Evolutionary conservation across 2,113 vertebrate genomes (phyloP).

Genomic region (Sula dactylatra): DNA sequence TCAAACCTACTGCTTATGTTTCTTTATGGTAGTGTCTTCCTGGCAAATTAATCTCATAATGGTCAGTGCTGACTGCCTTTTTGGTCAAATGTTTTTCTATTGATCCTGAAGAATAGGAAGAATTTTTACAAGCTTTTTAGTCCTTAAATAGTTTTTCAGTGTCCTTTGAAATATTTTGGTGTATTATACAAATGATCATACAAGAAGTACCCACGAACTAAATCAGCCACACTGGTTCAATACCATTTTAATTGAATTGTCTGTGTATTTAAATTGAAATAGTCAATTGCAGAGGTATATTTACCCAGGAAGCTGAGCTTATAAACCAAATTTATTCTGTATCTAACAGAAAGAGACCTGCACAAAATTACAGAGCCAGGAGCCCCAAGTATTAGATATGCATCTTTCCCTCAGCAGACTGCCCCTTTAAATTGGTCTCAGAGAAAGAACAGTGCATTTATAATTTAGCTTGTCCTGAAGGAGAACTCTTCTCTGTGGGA

Average conservation of each 20-base stretch:
- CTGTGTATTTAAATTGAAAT: constrained; percentile 55
- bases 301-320: not conserved
- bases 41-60: not conserved
- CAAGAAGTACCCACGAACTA: not conserved
- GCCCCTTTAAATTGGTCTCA: constrained; percentile 55
- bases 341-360: constrained; percentile 13
- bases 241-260: constrained; percentile 57
- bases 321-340: constrained; percentile 35
- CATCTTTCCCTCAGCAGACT: constrained; percentile 9
- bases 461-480: constrained; percentile 71
- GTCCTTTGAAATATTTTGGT: not conserved
- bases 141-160: not conserved
- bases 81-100: not conserved
- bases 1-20: not conserved
- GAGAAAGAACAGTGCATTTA: constrained; percentile 63
- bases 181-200: not conserved
- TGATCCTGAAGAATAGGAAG: not conserved
- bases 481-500: constrained; percentile 69
- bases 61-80: not conserved
- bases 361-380: constrained; percentile 11
- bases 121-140: not conserved
- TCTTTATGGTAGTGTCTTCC: not conserved
- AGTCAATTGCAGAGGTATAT: constrained; percentile 28
- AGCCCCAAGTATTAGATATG: not conserved
- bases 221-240: constrained; percentile 42